Evolutionary conservation across 2,797 vertebrate genomes (phyloP).

Genomic region (Cuniculus paca): DNA sequence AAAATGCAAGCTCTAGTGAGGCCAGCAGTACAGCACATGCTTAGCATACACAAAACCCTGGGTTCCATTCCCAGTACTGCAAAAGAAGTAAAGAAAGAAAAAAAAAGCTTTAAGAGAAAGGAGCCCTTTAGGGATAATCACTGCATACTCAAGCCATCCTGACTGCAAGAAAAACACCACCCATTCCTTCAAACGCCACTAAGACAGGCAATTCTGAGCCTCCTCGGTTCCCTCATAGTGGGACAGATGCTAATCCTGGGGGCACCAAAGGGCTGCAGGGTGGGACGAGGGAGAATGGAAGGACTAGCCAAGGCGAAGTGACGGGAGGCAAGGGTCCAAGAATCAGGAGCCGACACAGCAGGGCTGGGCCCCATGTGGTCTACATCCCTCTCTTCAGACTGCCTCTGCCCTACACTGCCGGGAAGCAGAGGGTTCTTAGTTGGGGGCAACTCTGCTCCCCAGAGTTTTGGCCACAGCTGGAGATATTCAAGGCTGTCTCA

Average conservation of each 20-base stretch:
- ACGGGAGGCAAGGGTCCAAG: background rate
- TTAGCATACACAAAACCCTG: background rate
- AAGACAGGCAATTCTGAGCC: background rate
- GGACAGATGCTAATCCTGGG: background rate
- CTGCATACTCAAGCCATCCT: background rate
- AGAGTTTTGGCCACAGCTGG: background rate
- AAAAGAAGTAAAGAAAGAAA: background rate
- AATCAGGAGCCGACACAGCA: no score
- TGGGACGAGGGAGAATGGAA: background rate
- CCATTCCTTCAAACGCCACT: background rate
- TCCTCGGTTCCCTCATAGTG: background rate
- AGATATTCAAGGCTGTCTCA: background rate
- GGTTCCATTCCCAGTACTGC: background rate
- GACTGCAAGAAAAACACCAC: conserved; percentile 5
- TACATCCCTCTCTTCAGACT: background rate
- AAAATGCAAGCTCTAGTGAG: background rate
- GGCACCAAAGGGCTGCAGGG: background rate
- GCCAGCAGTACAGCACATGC: background rate
- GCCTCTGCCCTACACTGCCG: background rate
- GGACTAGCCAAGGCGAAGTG: background rate
- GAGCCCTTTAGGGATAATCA: background rate
- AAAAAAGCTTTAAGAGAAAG: background rate
- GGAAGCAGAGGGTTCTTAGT: background rate
- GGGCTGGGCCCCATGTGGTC: fast-evolving
- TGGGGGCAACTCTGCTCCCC: background rate